Conservation (phyloP, 2,113 vertebrate genomes). For the Sphaerodactylus townsendi region DNA sequence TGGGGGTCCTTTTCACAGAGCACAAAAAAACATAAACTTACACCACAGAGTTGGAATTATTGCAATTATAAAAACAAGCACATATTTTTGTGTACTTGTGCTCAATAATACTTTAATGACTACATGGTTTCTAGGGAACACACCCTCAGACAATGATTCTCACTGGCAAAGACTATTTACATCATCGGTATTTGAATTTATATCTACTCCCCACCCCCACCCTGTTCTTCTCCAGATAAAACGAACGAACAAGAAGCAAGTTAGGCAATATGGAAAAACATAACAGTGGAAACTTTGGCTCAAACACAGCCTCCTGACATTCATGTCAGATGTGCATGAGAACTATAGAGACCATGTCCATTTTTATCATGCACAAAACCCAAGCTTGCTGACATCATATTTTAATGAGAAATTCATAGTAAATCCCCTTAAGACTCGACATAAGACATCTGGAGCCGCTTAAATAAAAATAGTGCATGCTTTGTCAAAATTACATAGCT, state of each 20-base stretch:
- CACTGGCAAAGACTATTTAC: neutral
- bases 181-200: neutral
- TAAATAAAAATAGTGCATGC: conserved; percentile 11
- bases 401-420: conserved; percentile 18
- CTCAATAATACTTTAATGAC: too few relatives aligned
- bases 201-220: too few relatives aligned
- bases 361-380: neutral
- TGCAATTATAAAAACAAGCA: too few relatives aligned
- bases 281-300: neutral
- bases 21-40: too few relatives aligned
- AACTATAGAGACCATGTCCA: neutral
- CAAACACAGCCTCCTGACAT: neutral
- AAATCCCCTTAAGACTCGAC: neutral
- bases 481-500: conserved; percentile 16
- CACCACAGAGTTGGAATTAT: too few relatives aligned
- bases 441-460: conserved; percentile 26
- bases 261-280: neutral
- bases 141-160: neutral
- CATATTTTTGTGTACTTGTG: too few relatives aligned
- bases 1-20: too few relatives aligned
- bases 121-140: too few relatives aligned
- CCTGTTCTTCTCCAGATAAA: neutral
- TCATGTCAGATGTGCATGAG: conserved; percentile 15
- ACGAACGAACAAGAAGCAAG: neutral
- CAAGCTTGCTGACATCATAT: conserved; percentile 19